A percentile compares a stretch with the other conserved stretches of the same genome.
These are phyloP conservation scores for Drosophila meridionalis DNA, from an alignment of 2,888 invertebrate genomes.

Conservation along the genomic window DNA sequence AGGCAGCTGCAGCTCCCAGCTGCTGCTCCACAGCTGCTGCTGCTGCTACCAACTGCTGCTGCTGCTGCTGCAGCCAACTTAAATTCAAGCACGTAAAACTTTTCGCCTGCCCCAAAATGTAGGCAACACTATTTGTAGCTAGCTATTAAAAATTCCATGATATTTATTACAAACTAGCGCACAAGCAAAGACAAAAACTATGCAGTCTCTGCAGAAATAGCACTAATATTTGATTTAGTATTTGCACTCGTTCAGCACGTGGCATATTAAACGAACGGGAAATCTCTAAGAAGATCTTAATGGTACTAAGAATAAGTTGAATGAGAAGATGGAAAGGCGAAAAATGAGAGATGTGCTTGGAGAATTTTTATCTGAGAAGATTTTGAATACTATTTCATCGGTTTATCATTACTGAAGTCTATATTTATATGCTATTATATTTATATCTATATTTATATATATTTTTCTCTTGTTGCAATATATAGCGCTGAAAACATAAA, in stretches of 20 bases:
- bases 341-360: not conserved
- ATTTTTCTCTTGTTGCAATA: not conserved
- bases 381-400: too few species aligned
- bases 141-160: slow-evolving; percentile 75
- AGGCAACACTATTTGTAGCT: slow-evolving; percentile 48
- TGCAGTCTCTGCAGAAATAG: slow-evolving; percentile 37
- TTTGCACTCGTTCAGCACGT: slow-evolving; percentile 12
- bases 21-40: slow-evolving; percentile 6
- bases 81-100: slow-evolving; percentile 72
- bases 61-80: slow-evolving; percentile 49
- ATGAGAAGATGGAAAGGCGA: not conserved
- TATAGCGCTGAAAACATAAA: not conserved
- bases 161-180: slow-evolving; percentile 65
- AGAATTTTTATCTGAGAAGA: not conserved
- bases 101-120: slow-evolving; percentile 50
- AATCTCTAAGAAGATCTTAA: not conserved
- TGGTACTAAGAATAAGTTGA: not conserved
- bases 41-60: not conserved
- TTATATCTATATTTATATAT: too few species aligned
- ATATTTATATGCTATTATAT: not conserved
- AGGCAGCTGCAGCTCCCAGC: slow-evolving; percentile 2
- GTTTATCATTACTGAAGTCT: too few species aligned
- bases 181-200: slow-evolving; percentile 41
- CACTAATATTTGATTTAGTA: slow-evolving; percentile 47
- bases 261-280: slow-evolving; percentile 5